Percentiles rank a stretch among this genome's conserved stretches.
These are phyloP conservation scores for Alentia gelatinosa DNA, from an alignment of 2,888 invertebrate species.

Conservation along the genomic window DNA sequence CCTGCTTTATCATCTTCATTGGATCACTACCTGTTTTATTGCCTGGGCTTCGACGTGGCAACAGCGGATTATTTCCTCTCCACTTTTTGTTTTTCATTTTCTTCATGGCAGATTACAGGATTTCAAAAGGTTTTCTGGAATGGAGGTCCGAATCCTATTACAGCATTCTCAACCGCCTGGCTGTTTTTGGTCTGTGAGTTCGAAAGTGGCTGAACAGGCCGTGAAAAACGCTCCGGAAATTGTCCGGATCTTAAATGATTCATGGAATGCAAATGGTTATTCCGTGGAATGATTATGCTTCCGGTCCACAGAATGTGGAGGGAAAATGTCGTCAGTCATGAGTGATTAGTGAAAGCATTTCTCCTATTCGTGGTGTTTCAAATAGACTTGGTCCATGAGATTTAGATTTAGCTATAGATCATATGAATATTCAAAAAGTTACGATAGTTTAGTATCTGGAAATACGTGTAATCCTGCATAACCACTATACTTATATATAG, in stretches of 20 bases:
- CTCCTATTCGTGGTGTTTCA: no score
- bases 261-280: constrained; percentile 33
- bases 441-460: no score
- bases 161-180: neutral
- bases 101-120: constrained; percentile 16
- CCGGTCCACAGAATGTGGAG: neutral
- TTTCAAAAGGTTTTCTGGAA: neutral
- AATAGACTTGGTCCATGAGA: no score
- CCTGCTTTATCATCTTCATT: neutral
- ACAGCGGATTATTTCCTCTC: constrained; percentile 7
- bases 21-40: neutral
- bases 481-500: no score
- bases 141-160: neutral
- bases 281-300: neutral
- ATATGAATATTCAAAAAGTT: no score
- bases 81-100: neutral
- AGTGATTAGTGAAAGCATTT: no score
- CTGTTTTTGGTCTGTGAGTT: neutral
- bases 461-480: no score
- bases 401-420: no score
- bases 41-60: neutral
- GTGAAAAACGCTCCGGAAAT: neutral
- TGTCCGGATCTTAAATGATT: constrained; percentile 31
- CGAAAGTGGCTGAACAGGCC: neutral
- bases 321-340: neutral